Evolutionary conservation across 2,113 vertebrate species (phyloP).

Genomic region (Phodopus roborovskii): DNA sequence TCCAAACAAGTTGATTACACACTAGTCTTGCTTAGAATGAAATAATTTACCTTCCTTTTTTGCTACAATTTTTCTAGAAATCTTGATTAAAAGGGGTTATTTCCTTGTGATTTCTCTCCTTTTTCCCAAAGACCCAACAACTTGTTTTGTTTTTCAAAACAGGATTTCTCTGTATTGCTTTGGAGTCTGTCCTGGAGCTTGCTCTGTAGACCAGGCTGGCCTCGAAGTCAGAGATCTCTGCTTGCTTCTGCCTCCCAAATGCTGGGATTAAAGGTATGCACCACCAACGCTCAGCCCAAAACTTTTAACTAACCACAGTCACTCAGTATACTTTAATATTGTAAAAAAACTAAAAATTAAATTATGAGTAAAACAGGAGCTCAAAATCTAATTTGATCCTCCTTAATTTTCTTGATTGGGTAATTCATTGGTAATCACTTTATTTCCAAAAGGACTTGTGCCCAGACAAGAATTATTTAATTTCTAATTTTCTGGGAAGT

Average conservation of each 20-base stretch:
- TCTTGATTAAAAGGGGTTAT: constrained; percentile 9
- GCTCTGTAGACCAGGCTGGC: too few species aligned
- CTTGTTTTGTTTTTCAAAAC: background rate
- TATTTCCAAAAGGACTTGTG: constrained; percentile 12
- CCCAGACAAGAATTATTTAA: background rate
- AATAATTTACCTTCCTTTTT: constrained; percentile 47
- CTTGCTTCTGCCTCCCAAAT: too few species aligned
- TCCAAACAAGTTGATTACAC: constrained; percentile 9
- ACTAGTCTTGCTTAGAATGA: constrained; percentile 1
- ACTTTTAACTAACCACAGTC: constrained; percentile 31
- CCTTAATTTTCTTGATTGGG: constrained; percentile 30
- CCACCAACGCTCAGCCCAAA: too few species aligned
- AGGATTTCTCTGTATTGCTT: too few species aligned
- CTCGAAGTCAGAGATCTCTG: too few species aligned
- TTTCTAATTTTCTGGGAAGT: constrained; percentile 21
- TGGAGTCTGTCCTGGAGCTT: too few species aligned
- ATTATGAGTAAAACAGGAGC: background rate
- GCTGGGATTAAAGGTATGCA: too few species aligned
- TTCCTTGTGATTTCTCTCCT: constrained; percentile 10
- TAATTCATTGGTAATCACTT: constrained; percentile 29
- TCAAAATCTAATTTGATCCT: constrained; percentile 11
- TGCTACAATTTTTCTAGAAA: constrained; percentile 36
- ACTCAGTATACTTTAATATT: background rate
- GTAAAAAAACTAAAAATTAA: constrained; percentile 47
- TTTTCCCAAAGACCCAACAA: constrained; percentile 8